Base-by-base conservation (phyloP, 2,797 vertebrate genomes). In the Mus caroli region DNA sequence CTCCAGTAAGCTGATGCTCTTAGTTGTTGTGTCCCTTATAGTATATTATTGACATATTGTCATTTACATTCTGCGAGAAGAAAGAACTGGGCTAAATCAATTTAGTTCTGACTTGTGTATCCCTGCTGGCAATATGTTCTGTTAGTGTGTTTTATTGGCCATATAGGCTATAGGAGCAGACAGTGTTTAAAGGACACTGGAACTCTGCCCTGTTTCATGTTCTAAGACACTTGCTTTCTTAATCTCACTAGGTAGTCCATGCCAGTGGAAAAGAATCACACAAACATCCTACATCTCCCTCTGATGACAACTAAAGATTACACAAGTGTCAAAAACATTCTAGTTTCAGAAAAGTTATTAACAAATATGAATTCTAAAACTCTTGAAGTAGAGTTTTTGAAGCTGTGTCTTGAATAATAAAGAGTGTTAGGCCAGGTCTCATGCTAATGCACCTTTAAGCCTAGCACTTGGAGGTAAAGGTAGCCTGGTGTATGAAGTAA, bases 91-190 rank as follows among this genome's bases (percentile, higher is more conserved):
- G n/a, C 62, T 94, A 67, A 76, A 24, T 89, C 79, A 31, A 17
- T 60, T 94, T 95, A 94, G 75, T 96, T 96, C 20, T 91, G 46
- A 26, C 64, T 93, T 92, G 14, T 93, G 31, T 83, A 94, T 50
- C 58, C 79, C 46, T 94, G 40, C 58, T 94, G 4, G 91, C 91
- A 79, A 52, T 67, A 69, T 85, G 60, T 85, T 85, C 31, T 76
- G 82, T 85, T 46, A 64, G 76, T 88, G 64, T 95, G 64, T 60
- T 88, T 92, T 77, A 43, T 73, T 56, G 46, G 4, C 46, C 31
- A 73, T 77, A 40, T 43, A 85, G 67, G 60, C 40, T 86, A 10
- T 62, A 28, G 34, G 46, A 88, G 43, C 31, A 76, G 78, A 60
- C 28, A 50, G 11, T 79, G 1, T 84, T 94, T 11, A 69, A 12